Evolutionary conservation across 1,140 invertebrate species (phyloP).

Genomic region (Micrasema minimum): DNA sequence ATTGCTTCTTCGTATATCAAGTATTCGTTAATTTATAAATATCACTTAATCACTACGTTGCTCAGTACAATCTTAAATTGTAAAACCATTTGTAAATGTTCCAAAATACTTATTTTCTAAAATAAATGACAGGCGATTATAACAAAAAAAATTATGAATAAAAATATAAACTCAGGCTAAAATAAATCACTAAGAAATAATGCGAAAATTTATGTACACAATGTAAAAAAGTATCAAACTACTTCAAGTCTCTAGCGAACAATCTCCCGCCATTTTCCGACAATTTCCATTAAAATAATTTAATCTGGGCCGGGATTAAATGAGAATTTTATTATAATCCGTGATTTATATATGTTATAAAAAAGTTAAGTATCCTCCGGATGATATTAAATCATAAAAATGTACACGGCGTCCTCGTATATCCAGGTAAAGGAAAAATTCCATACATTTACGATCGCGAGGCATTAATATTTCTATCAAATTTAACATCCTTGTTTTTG

Average conservation of each 20-base stretch:
- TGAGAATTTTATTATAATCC: conserved; percentile 16
- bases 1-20: too few species aligned
- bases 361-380: conserved; percentile 22
- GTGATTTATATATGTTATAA: conserved; percentile 37
- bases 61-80: too few species aligned
- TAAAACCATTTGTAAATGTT: too few species aligned
- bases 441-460: conserved; percentile 27
- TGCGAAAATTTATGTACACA: too few species aligned
- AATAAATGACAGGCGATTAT: too few species aligned
- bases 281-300: conserved; percentile 29
- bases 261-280: conserved; percentile 7
- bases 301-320: conserved; percentile 27
- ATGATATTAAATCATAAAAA: conserved; percentile 39
- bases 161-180: too few species aligned
- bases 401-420: conserved; percentile 23
- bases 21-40: too few species aligned
- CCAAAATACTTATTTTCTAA: too few species aligned
- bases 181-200: too few species aligned
- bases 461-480: conserved; percentile 31
- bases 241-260: background rate
- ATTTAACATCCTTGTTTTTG: conserved; percentile 33
- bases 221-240: too few species aligned
- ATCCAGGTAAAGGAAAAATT: conserved; percentile 29
- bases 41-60: too few species aligned
- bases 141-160: too few species aligned